Evolutionary conservation across 1,140 invertebrate species (phyloP).

Genomic region (Apis mellifera): DNA sequence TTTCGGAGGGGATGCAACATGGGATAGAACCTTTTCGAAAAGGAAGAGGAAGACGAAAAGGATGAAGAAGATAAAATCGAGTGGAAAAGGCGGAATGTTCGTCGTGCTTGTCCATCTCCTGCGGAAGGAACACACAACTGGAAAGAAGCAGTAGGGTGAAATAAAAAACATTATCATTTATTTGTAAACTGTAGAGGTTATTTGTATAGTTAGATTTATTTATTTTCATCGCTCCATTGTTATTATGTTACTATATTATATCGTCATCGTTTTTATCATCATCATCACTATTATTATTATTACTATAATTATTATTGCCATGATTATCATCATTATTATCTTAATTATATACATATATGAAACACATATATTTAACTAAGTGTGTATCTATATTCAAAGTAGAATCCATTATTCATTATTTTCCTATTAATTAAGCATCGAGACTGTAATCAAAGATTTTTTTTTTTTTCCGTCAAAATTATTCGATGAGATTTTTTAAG

Average conservation of each 20-base stretch:
- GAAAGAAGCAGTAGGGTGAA: not conserved
- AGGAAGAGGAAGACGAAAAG: not conserved
- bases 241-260: slow-evolving; percentile 20
- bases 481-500: not conserved
- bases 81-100: not conserved
- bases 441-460: not conserved
- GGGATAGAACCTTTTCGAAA: not conserved
- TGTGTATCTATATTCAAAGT: not conserved
- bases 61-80: not conserved
- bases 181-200: slow-evolving; percentile 13
- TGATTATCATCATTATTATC: not conserved
- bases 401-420: not conserved
- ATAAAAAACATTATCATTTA: slow-evolving; percentile 22
- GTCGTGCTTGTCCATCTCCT: not conserved
- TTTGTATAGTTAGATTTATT: slow-evolving; percentile 19
- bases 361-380: not conserved
- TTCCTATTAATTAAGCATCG: not conserved
- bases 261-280: not conserved
- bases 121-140: not conserved
- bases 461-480: not conserved
- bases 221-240: slow-evolving; percentile 25
- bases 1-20: not conserved
- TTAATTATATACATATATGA: not conserved
- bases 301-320: not conserved
- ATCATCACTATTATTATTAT: slow-evolving; percentile 12